A percentile compares a stretch with the other conserved stretches of the same genome.
Evolutionary conservation across 2,797 vertebrate species (phyloP).

Genomic region (Anolis apletophallus): DNA sequence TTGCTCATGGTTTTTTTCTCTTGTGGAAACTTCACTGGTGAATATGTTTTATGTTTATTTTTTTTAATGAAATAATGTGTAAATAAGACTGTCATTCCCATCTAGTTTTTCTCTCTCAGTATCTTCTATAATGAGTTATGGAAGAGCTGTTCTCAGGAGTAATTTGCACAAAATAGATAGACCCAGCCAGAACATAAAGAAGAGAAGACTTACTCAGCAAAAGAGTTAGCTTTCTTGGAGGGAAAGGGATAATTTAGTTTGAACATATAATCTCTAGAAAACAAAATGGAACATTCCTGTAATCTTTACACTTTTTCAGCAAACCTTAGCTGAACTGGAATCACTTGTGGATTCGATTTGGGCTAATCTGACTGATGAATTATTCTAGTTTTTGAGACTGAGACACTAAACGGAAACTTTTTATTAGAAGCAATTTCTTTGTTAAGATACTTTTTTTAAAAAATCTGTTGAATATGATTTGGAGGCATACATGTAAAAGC

Average conservation of each 20-base stretch:
- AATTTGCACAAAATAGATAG: conserved; percentile 35
- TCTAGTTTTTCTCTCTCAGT: not conserved
- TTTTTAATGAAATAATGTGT: conserved; percentile 8
- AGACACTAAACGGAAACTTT: conserved; percentile 7
- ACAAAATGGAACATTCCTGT: conserved; percentile 45
- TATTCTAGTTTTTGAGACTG: conserved; percentile 23
- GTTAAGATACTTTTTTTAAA: not conserved
- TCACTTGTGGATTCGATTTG: conserved; percentile 32
- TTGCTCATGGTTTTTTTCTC: conserved; percentile 11
- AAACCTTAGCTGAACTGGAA: conserved; percentile 26
- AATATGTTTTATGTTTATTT: not conserved
- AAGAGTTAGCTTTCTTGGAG: conserved; percentile 32
- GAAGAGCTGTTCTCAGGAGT: not conserved
- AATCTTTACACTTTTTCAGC: conserved; percentile 31
- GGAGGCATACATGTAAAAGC: not conserved
- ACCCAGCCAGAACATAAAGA: not conserved
- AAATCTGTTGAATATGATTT: not conserved
- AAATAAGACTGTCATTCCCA: conserved; percentile 16
- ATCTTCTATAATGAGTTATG: conserved; percentile 23
- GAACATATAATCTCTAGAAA: conserved; percentile 38
- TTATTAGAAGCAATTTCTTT: not conserved
- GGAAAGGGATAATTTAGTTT: conserved; percentile 34
- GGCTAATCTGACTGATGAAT: conserved; percentile 25
- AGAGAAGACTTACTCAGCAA: not conserved
- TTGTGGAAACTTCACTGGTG: conserved; percentile 3